A percentile compares a stretch with the other conserved stretches of the same genome.
phyloP scores from a whole-genome alignment of 2,797 vertebrate genomes.

The Microctenopoma lineatum region DNA sequence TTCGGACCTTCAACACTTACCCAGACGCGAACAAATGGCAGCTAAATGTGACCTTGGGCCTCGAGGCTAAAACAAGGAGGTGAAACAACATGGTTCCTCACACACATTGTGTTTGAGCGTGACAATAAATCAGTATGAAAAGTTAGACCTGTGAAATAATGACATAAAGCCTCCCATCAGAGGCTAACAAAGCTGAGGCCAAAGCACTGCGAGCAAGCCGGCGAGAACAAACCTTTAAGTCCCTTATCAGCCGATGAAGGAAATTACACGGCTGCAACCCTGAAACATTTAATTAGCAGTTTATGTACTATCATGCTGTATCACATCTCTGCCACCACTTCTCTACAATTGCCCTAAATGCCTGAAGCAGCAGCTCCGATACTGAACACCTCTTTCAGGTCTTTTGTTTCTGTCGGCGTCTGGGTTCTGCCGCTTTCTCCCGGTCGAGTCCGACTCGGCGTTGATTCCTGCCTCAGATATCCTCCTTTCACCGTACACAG shows the following conservation, averaged over 20 bases:
- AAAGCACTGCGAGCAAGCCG: slow-evolving; percentile 51
- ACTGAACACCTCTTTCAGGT: slow-evolving; percentile 35
- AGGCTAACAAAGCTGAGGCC: slow-evolving; percentile 66
- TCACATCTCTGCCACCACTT: slow-evolving; percentile 62
- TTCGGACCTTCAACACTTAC: slow-evolving; percentile 55
- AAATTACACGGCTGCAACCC: slow-evolving; percentile 75
- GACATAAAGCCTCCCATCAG: slow-evolving; percentile 67
- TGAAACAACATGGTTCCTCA: slow-evolving; percentile 24
- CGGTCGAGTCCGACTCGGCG: slow-evolving; percentile 33
- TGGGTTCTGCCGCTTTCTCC: slow-evolving; percentile 39
- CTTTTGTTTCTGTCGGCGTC: slow-evolving; percentile 52
- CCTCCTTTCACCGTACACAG: slow-evolving; percentile 55
- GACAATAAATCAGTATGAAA: slow-evolving; percentile 62
- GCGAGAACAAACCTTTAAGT: slow-evolving; percentile 69
- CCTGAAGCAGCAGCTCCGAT: slow-evolving; percentile 49
- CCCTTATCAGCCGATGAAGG: slow-evolving; percentile 73
- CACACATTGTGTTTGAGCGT: slow-evolving; percentile 14
- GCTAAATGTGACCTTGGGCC: slow-evolving; percentile 57
- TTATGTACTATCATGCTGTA: slow-evolving; percentile 63
- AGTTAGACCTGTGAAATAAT: slow-evolving; percentile 62
- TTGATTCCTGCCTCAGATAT: slow-evolving; percentile 56
- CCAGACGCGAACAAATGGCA: slow-evolving; percentile 57
- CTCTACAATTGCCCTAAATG: slow-evolving; percentile 49
- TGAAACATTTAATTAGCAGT: slow-evolving; percentile 79
- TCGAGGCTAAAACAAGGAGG: slow-evolving; percentile 59